Evolutionary conservation across 2,888 invertebrate genomes (phyloP), one percentile per base, ranked within the genome.

Genomic region (Torymus tubicola): DNA sequence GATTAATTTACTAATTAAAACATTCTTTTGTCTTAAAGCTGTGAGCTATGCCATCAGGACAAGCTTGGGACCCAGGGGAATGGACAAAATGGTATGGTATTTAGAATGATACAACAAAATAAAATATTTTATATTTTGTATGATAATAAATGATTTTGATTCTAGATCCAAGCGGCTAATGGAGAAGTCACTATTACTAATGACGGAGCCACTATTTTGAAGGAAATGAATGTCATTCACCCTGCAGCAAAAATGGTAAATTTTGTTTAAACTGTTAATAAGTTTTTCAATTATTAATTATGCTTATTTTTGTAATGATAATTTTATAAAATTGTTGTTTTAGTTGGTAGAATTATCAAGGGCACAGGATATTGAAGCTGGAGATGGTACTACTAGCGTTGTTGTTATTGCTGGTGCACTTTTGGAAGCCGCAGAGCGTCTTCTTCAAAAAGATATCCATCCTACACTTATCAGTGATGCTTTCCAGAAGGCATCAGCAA

Each of bases 111-210:
- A 1, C 1, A 8, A 42, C 10, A 8, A 42, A 42, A 42, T 42
- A 42, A 42, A 42, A 8, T 8, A 42, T 42, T 5, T 8, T 42
- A 42, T 42, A 58, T 63, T 16, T 55, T 68, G 60, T 50, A 52
- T 82, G 53, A 50, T 13, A 63, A 18, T 81, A 63, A 72, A 11
- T 12, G 63, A 68, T 63, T 58, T 57, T 31, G 69, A 64, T 13
- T 71, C 68, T 87, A 97, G 96, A 99, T 99, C 87, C 99, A 99
- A 93, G 93, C 97, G 55, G 95, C 95, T 55, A 98, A 97, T 92
- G 99, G 99, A 10, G 99, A 99, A 93, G 99, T 99, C 0, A 99
- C 99, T 2, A 99, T 99, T 83, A 99, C 99, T 74, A 99, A 99
- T 92, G 99, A 99, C 93, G 99, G 99, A 78, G 99, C 99, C 55